These are phyloP conservation scores for Latrodectus hesperus DNA, from an alignment of 2,888 invertebrate genomes.

Conservation along the genomic window DNA sequence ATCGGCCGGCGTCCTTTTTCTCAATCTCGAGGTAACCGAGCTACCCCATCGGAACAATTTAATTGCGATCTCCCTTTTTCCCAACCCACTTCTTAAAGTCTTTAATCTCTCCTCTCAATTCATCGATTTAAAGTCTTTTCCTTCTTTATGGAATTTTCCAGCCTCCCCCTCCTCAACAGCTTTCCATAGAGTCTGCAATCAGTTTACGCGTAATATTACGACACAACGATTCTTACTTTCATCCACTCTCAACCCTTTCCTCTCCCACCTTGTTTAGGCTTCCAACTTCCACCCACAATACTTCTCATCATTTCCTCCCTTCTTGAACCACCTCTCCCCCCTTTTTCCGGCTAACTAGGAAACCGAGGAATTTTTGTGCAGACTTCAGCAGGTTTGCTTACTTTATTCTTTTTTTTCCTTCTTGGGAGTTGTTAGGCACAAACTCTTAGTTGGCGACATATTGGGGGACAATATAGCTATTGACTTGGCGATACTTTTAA, in stretches of 20 bases:
- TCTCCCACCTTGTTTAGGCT: constrained; percentile 37
- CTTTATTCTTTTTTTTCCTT: constrained; percentile 24
- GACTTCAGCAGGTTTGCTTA: constrained; percentile 64
- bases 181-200: constrained; percentile 55
- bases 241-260: constrained; percentile 2
- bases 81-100: constrained; percentile 34
- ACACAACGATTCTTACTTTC: constrained; percentile 42
- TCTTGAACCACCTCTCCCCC: constrained; percentile 1
- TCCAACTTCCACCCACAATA: not conserved
- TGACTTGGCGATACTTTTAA: constrained; percentile 38
- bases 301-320: not conserved
- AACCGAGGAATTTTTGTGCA: constrained; percentile 55
- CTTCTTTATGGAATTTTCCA: constrained; percentile 19
- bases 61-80: constrained; percentile 43
- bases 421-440: constrained; percentile 7
- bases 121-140: constrained; percentile 66
- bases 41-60: constrained; percentile 50
- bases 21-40: too few species aligned
- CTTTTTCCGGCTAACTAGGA: constrained; percentile 44
- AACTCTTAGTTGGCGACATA: not conserved
- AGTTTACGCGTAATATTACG: constrained; percentile 66
- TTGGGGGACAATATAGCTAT: constrained; percentile 25
- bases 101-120: constrained; percentile 58
- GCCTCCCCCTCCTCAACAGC: constrained; percentile 5
- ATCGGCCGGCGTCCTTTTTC: too few species aligned